A percentile compares a stretch with the other conserved stretches of the same genome.
phyloP scores from a whole-genome alignment of 2,113 vertebrate genomes.

The Pedetes capensis region DNA sequence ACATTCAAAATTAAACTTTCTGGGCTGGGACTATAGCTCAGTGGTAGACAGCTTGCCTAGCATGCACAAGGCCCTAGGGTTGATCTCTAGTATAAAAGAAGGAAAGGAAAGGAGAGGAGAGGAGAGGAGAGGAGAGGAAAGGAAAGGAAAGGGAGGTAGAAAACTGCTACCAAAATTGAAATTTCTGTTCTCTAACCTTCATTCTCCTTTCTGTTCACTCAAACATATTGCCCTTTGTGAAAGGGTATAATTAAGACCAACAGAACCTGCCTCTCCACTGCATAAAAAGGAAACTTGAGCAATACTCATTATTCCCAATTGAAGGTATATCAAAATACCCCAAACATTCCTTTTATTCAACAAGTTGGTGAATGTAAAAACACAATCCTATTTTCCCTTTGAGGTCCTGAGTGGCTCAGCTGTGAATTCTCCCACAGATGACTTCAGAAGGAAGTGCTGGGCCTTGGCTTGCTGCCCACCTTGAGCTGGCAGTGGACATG shows the following conservation, averaged over 20 bases:
- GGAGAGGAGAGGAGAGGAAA: too few relatives aligned
- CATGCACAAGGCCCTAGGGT: too few relatives aligned
- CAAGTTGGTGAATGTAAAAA: not conserved
- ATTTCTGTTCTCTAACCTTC: not conserved
- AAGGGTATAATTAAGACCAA: not conserved
- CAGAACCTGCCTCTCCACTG: not conserved
- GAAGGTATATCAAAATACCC: not conserved
- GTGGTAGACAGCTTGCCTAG: not conserved
- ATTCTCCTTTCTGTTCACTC: not conserved
- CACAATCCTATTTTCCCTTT: not conserved
- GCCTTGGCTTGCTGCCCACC: not conserved
- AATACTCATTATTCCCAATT: not conserved
- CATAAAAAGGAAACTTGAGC: not conserved
- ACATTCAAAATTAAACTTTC: not conserved
- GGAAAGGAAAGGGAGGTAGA: too few relatives aligned
- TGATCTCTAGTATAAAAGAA: not conserved
- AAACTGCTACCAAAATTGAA: not conserved
- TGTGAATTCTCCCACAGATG: not conserved
- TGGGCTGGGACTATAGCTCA: not conserved
- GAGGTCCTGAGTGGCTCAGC: not conserved
- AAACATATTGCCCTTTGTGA: not conserved
- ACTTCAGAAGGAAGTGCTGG: not conserved
- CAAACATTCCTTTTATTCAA: not conserved
- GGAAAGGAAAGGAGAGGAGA: too few relatives aligned
- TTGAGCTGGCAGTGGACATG: not conserved